These are phyloP conservation scores for Stratiolaelaps scimitus DNA, from an alignment of 1,140 invertebrate genomes.

Conservation along the genomic window DNA sequence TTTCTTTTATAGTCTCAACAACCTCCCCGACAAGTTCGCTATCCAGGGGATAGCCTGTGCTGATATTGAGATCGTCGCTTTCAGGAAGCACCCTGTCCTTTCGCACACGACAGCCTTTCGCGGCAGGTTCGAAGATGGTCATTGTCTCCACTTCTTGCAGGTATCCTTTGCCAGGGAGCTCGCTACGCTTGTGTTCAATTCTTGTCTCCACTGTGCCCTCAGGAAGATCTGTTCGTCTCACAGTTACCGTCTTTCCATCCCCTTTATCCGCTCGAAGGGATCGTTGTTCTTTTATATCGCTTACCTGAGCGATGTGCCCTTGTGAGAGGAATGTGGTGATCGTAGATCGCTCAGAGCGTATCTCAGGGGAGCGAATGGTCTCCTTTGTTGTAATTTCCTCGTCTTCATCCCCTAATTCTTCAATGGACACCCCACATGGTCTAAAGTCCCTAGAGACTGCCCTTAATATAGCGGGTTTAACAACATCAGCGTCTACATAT, in stretches of 20 bases:
- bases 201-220: not conserved
- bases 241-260: not conserved
- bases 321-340: not conserved
- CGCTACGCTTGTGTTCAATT: too few relatives aligned
- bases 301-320: not conserved
- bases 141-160: too few relatives aligned
- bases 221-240: not conserved
- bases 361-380: not conserved
- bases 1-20: too few relatives aligned
- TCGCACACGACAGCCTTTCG: too few relatives aligned
- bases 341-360: not conserved
- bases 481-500: not conserved
- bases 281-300: not conserved
- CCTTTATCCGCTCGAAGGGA: not conserved
- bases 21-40: too few relatives aligned
- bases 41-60: too few relatives aligned
- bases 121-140: too few relatives aligned
- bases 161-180: too few relatives aligned
- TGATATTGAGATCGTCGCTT: too few relatives aligned
- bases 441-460: not conserved
- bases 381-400: not conserved
- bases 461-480: not conserved
- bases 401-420: not conserved
- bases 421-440: not conserved
- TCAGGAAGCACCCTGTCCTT: too few relatives aligned